Conservation (phyloP, 2,888 invertebrate genomes). For the Nymphalis c-album region DNA sequence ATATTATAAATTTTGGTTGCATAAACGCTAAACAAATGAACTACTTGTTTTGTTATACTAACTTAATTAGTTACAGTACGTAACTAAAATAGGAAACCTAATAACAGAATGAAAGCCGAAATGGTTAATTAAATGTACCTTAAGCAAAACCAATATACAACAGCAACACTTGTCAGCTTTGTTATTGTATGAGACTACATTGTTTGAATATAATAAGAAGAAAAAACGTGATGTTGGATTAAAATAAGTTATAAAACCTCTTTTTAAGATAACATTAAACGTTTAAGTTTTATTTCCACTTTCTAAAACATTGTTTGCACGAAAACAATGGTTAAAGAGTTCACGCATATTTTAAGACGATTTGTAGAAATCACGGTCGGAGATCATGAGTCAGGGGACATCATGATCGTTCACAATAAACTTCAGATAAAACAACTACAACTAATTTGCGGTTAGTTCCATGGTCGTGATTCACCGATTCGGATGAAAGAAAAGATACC, state of each 20-base stretch:
- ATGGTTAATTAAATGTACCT: constrained; percentile 14
- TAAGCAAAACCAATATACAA: constrained; percentile 11
- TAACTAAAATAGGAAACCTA: constrained; percentile 10
- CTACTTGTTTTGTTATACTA: not conserved
- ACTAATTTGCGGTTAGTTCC: constrained; percentile 60
- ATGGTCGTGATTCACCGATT: constrained; percentile 58
- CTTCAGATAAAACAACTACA: constrained; percentile 55
- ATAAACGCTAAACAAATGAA: not conserved
- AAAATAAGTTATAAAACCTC: not conserved
- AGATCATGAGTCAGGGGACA: constrained; percentile 53
- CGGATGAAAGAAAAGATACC: constrained; percentile 41
- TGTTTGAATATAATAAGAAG: no score
- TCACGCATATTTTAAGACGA: constrained; percentile 47
- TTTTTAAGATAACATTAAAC: constrained; percentile 17
- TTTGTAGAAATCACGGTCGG: constrained; percentile 49
- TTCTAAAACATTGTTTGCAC: constrained; percentile 47
- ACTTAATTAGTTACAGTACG: no score
- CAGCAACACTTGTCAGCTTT: constrained; percentile 3
- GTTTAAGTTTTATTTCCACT: constrained; percentile 38
- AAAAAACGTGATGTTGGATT: not conserved
- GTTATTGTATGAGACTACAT: not conserved
- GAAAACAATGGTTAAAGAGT: constrained; percentile 45
- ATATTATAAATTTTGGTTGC: not conserved
- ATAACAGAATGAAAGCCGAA: constrained; percentile 12
- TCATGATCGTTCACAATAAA: constrained; percentile 24